Evolutionary conservation across 2,888 invertebrate species (phyloP), one percentile per base, ranked within the genome.

Genomic region (Theretra japonica): DNA sequence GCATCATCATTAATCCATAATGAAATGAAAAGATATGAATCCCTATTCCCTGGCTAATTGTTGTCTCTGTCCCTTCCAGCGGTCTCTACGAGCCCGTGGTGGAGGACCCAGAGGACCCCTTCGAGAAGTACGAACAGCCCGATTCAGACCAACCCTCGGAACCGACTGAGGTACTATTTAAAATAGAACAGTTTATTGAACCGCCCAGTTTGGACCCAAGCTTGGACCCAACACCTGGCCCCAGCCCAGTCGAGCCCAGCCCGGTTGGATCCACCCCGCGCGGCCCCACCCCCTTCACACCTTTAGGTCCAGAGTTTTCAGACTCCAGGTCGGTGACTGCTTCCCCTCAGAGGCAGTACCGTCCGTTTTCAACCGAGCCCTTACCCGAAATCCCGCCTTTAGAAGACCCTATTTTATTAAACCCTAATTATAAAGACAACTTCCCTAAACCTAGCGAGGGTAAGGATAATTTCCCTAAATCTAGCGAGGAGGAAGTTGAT

Each of bases 21-120:
- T 33, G 33, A 33, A 33, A 6, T 33, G 8, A 5, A 28, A 5
- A 28, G 28, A 28, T 28, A 28, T 28, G 4, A 2, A 5, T 28
- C 28, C 28, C 28, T 28, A 2, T 28, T 28, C 28, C 28, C 28
- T 1, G 28, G 28, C 5, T 28, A 28, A 28, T 28, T 28, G 53
- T 11, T 23, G 70, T 21, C 71, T 74, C 75, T 62, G 71, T 70
- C 81, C 82, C 75, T 86, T 83, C 0, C 89, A 94, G 94, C 83
- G 94, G 93, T 78, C 92, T 90, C 70, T 92, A 93, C 90, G 92
- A 92, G 81, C 91, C 90, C 77, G 90, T 92, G 65, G 80, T 92
- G 76, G 92, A 93, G 89, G 90, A 93, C 74, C 86, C 83, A 80
- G 92, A 92, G 83, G 86, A 87, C 75, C 82, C 88, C 28, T 90